phyloP scores from a whole-genome alignment of 2,888 invertebrate genomes.

The Clostera curtula region DNA sequence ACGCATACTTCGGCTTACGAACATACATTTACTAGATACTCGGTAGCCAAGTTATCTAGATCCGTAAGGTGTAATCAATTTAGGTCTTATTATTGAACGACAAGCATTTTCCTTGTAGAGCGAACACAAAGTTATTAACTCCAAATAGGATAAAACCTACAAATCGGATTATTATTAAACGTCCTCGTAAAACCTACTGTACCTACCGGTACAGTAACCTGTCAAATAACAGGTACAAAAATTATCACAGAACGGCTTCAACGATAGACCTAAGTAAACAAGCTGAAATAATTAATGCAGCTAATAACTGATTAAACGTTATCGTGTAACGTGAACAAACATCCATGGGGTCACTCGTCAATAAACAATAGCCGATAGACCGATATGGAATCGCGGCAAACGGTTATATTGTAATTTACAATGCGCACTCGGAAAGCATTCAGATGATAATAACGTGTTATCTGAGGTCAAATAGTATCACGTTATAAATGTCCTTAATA shows the following conservation, averaged over 20 bases:
- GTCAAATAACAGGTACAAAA: no score
- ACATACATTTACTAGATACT: no score
- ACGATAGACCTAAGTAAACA: no score
- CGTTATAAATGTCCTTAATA: constrained; percentile 27
- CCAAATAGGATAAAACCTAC: no score
- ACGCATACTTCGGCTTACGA: constrained; percentile 9
- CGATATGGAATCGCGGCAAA: constrained; percentile 37
- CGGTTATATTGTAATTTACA: no score
- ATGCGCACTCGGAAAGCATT: constrained; percentile 31
- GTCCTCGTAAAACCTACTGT: no score
- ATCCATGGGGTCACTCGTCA: constrained; percentile 32
- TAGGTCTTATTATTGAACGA: not conserved
- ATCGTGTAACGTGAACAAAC: constrained; percentile 28
- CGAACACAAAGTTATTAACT: no score
- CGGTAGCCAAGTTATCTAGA: no score
- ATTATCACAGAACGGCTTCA: no score
- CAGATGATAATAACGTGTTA: constrained; percentile 33
- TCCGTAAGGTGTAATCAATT: not conserved
- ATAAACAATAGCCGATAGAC: constrained; percentile 46
- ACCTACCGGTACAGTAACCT: no score
- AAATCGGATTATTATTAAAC: no score
- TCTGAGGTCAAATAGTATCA: constrained; percentile 33
- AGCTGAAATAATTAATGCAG: constrained; percentile 4
- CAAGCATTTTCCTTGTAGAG: not conserved
- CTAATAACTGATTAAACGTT: constrained; percentile 24